These are phyloP conservation scores for Ophioninae sp. DNA, from an alignment of 2,888 invertebrate species.

Conservation along the genomic window DNA sequence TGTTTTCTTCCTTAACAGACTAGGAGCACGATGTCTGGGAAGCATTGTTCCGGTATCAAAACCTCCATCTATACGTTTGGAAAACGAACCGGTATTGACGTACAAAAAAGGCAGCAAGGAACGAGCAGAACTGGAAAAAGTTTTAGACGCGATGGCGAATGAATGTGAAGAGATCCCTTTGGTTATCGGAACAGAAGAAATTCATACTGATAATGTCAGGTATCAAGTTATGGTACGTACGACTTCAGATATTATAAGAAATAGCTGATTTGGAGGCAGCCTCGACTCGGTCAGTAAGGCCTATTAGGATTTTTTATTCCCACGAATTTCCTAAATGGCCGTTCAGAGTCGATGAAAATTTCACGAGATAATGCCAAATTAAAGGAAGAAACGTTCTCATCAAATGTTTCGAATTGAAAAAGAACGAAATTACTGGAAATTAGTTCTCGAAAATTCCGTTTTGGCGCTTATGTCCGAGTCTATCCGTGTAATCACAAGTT, in stretches of 20 bases:
- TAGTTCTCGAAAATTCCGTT: too few relatives aligned
- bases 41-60: conserved; percentile 86
- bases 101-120: conserved; percentile 93
- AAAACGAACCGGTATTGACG: conserved; percentile 91
- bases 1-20: conserved; percentile 72
- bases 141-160: conserved; percentile 85
- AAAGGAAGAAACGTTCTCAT: too few relatives aligned
- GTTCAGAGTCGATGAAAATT: too few relatives aligned
- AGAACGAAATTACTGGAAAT: too few relatives aligned
- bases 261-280: too few relatives aligned
- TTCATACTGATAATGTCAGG: conserved; percentile 87
- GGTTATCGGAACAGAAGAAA: conserved; percentile 96
- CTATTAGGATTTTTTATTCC: too few relatives aligned
- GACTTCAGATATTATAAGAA: not conserved
- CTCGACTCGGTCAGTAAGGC: too few relatives aligned
- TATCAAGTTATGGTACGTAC: conserved; percentile 87
- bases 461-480: too few relatives aligned
- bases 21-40: conserved; percentile 82
- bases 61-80: conserved; percentile 86
- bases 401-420: too few relatives aligned
- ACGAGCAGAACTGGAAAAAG: conserved; percentile 87
- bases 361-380: too few relatives aligned
- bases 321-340: too few relatives aligned
- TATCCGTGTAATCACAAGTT: not conserved
- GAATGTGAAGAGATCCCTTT: conserved; percentile 94